Evolutionary conservation across 2,888 invertebrate genomes (phyloP).

Genomic region (Dynastes maya): DNA sequence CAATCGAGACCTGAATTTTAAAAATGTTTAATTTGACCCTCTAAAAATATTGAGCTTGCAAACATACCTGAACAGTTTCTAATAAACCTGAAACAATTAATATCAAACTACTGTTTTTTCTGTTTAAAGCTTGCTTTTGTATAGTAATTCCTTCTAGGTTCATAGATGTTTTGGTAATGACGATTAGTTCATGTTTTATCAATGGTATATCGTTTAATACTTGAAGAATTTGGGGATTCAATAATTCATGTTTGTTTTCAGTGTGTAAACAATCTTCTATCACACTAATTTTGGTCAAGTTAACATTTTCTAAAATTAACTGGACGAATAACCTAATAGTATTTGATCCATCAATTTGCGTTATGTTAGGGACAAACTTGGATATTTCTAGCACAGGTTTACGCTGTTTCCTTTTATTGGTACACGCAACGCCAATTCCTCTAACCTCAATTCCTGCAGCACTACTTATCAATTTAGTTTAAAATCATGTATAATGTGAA

Average conservation of each 20-base stretch:
- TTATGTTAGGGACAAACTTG: conserved; percentile 78
- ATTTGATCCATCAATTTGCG: conserved; percentile 56
- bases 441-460: too few relatives aligned
- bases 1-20: background rate
- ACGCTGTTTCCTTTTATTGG: conserved; percentile 79
- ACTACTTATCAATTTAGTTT: too few relatives aligned
- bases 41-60: too few relatives aligned
- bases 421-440: conserved; percentile 84
- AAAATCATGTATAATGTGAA: too few relatives aligned
- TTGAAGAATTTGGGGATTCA: conserved; percentile 74
- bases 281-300: conserved; percentile 76
- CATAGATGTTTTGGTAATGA: conserved; percentile 73
- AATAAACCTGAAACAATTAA: conserved; percentile 54
- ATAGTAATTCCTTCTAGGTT: conserved; percentile 73
- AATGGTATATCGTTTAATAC: conserved; percentile 80
- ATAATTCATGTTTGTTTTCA: conserved; percentile 61
- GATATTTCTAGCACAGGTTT: conserved; percentile 86
- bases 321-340: conserved; percentile 79
- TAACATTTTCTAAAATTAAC: conserved; percentile 81
- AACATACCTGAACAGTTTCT: conserved; percentile 11
- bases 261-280: conserved; percentile 68
- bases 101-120: conserved; percentile 61
- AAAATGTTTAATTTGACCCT: background rate
- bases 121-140: conserved; percentile 75
- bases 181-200: conserved; percentile 78